Percentiles rank a stretch among this genome's conserved stretches.
phyloP scores from a whole-genome alignment of 2,888 invertebrate genomes.

The Priocnemis perturbator region DNA sequence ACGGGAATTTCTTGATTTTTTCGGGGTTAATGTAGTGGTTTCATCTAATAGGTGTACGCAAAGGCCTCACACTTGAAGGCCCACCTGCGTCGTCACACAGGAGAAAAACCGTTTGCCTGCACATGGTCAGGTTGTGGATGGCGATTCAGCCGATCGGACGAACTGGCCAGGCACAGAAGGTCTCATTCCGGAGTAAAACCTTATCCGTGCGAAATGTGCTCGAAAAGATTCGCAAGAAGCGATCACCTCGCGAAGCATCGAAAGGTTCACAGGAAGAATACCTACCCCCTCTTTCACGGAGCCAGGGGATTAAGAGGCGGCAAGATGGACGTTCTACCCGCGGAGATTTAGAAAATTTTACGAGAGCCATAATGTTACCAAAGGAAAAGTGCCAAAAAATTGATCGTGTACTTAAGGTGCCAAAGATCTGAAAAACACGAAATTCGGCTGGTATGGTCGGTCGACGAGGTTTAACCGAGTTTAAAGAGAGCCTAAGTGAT shows the following conservation, averaged over 20 bases:
- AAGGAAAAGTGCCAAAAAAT: neutral
- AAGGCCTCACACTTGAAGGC: slow-evolving; percentile 94
- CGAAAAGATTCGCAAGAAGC: slow-evolving; percentile 93
- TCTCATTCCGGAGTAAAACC: slow-evolving; percentile 98
- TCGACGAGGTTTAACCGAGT: slow-evolving; percentile 1
- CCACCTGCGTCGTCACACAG: slow-evolving; percentile 89
- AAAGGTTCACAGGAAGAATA: slow-evolving; percentile 85
- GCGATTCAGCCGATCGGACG: slow-evolving; percentile 96
- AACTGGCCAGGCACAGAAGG: slow-evolving; percentile 92
- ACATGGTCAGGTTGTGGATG: slow-evolving; percentile 90
- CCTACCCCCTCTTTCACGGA: slow-evolving; percentile 65
- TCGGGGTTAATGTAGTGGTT: neutral
- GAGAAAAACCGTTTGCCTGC: slow-evolving; percentile 86
- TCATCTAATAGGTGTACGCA: slow-evolving; percentile 83
- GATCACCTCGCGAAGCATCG: slow-evolving; percentile 96
- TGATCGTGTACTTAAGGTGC: slow-evolving; percentile 5
- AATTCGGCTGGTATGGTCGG: neutral
- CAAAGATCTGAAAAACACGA: neutral
- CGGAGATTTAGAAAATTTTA: slow-evolving; percentile 54
- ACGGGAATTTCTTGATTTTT: no score
- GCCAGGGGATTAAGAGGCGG: slow-evolving; percentile 61
- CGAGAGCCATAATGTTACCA: slow-evolving; percentile 11
- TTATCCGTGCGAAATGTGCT: slow-evolving; percentile 91
- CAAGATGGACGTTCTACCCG: slow-evolving; percentile 62
- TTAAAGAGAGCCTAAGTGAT: slow-evolving; percentile 23